Evolutionary conservation across 2,797 vertebrate genomes (phyloP).

Genomic region (Aldrovandia affinis): DNA sequence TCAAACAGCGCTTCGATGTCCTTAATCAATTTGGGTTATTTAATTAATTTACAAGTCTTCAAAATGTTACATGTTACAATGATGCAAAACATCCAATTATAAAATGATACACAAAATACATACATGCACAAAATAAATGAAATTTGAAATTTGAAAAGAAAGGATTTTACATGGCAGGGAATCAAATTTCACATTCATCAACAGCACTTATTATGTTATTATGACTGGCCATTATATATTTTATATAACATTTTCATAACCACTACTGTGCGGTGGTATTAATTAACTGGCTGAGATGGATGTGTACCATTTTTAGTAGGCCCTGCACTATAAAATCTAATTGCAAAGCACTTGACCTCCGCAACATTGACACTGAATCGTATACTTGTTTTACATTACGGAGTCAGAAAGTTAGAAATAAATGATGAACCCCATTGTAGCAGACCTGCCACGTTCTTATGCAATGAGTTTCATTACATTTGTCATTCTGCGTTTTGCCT

Average conservation of each 20-base stretch:
- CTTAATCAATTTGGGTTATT: background rate
- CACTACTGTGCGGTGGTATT: too few relatives aligned
- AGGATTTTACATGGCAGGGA: background rate
- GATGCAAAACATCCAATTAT: background rate
- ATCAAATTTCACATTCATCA: background rate
- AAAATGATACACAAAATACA: background rate
- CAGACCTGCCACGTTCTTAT: slow-evolving; percentile 53
- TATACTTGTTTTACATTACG: background rate
- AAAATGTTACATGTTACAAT: background rate
- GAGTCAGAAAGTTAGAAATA: background rate
- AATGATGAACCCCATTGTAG: background rate
- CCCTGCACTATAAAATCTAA: background rate
- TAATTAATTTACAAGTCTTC: background rate
- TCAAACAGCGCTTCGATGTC: background rate
- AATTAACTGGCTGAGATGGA: background rate
- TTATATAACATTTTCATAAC: too few relatives aligned
- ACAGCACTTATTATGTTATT: too few relatives aligned
- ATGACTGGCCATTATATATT: too few relatives aligned
- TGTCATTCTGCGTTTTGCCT: slow-evolving; percentile 68
- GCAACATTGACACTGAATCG: background rate
- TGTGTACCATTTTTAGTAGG: background rate
- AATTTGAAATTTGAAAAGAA: background rate
- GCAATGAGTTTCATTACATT: slow-evolving; percentile 68
- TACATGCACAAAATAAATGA: background rate
- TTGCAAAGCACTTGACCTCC: background rate